These are phyloP conservation scores for Cheirogaleus major DNA, from an alignment of 2,797 vertebrate genomes.

Conservation along the genomic window DNA sequence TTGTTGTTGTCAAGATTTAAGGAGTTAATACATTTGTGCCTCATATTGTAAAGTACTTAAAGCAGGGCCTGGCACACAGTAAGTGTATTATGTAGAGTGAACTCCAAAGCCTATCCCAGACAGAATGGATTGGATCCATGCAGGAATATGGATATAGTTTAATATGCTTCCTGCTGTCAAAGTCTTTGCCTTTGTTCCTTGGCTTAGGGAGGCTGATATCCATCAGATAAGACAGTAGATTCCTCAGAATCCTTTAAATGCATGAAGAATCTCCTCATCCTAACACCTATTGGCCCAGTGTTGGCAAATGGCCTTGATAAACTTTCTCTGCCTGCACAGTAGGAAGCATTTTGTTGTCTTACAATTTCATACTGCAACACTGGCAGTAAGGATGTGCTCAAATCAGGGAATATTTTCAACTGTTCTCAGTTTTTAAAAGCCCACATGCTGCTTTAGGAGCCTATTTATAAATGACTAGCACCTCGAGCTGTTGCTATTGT, in stretches of 20 bases:
- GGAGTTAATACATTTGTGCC: background rate
- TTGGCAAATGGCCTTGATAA: constrained; percentile 10
- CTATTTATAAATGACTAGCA: constrained; percentile 66
- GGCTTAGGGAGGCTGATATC: background rate
- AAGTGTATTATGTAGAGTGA: background rate
- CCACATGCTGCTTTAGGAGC: constrained; percentile 39
- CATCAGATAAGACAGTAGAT: background rate
- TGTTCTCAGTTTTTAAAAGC: constrained; percentile 56
- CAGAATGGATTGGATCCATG: background rate
- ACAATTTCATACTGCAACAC: background rate
- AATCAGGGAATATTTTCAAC: constrained; percentile 25
- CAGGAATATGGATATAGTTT: background rate
- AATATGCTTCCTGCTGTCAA: background rate
- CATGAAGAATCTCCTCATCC: background rate
- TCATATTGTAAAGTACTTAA: background rate
- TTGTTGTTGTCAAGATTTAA: background rate
- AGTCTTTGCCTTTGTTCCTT: constrained; percentile 6
- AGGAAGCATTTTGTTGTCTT: constrained; percentile 35
- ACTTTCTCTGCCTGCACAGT: background rate
- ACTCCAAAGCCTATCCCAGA: background rate
- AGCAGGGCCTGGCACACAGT: background rate
- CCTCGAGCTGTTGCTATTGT: constrained; percentile 46
- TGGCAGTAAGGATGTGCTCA: constrained; percentile 38
- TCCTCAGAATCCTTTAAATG: background rate
- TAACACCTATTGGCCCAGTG: background rate